Base-by-base conservation (phyloP, 2,113 vertebrate species). In the Xiphophorus hellerii region DNA sequence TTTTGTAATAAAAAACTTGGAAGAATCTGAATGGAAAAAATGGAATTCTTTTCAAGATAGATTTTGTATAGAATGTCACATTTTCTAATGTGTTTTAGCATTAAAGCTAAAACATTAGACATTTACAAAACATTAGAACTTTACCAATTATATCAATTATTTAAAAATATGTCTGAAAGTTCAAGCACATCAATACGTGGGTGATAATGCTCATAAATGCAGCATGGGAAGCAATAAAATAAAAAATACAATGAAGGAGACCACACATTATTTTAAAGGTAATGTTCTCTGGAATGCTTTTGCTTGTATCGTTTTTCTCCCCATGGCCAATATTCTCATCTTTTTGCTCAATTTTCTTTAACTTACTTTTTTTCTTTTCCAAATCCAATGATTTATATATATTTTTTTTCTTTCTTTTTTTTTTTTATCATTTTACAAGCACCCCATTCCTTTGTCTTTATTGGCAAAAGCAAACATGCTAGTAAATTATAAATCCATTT, bases 381-480 rank as follows among this genome's bases (percentile, higher is more conserved):
- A 29, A 3, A 54, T 78, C 89, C 70, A 94, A 92, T 92, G 80
- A 0, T 76, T 71, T 77, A 62, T 81, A 72, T 77, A 62, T 81
- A 72, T 66, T 1, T 30, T 30, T 30, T 3, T 71, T 35, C 63
- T 62, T 22, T 27, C 35, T 62, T 74, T 87, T 76, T 77, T 5
- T 83, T 86, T 77, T 76, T 78, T 27, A 44, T 80, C 11, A 5
- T 75, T 14, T 82, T 86, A 60, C 77, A 91, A 91, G 86, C 88
- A 84, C 78, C 86, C 96, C 96, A 97, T 98, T 97, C 96, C 95
- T 94, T 88, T 88, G 88, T 96, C 96, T 99, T 99, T 98, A 99
- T 99, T 99, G 96, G 95, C 97, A 97, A 93, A 96, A 96, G 96
- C 96, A 96, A 97, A 97, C 97, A 98, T 98, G 97, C 97, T 97